phyloP scores from a whole-genome alignment of 2,888 invertebrate species.

The Disparrhopalites patrizii region DNA sequence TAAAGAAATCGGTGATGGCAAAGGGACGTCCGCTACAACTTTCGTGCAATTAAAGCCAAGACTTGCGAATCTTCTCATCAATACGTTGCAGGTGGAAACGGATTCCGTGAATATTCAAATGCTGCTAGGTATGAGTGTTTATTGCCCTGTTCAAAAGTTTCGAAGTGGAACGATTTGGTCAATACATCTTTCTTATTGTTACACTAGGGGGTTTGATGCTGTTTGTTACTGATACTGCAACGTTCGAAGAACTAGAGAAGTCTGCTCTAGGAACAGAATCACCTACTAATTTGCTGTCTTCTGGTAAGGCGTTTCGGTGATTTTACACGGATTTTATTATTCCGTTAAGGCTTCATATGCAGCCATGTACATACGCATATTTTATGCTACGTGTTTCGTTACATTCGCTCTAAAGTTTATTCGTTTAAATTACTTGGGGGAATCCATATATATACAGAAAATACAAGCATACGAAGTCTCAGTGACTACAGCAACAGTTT shows the following conservation, averaged over 20 bases:
- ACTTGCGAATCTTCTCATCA: slow-evolving; percentile 74
- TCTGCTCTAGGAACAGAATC: slow-evolving; percentile 54
- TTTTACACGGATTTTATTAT: not conserved
- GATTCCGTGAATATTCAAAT: slow-evolving; percentile 85
- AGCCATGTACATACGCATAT: not conserved
- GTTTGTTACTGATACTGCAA: slow-evolving; percentile 73
- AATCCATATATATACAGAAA: slow-evolving; percentile 44
- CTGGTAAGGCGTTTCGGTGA: too few species aligned
- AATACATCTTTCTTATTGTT: slow-evolving; percentile 3
- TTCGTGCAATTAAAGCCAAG: slow-evolving; percentile 69
- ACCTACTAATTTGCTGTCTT: slow-evolving; percentile 63
- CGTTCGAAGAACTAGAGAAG: slow-evolving; percentile 68
- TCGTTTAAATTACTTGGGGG: too few species aligned
- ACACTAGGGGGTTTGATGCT: slow-evolving; percentile 71
- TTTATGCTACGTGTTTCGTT: not conserved
- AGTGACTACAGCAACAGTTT: slow-evolving; percentile 49
- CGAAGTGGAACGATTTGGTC: not conserved
- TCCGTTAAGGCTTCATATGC: not conserved
- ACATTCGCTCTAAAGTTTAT: not conserved
- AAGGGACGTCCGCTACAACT: slow-evolving; percentile 52
- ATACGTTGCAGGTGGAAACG: slow-evolving; percentile 75
- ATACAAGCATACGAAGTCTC: slow-evolving; percentile 47
- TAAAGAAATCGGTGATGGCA: slow-evolving; percentile 50
- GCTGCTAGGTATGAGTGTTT: slow-evolving; percentile 60
- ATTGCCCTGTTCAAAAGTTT: not conserved